Base-by-base conservation (phyloP, 2,888 invertebrate genomes). In the Oxytorus armatus region DNA sequence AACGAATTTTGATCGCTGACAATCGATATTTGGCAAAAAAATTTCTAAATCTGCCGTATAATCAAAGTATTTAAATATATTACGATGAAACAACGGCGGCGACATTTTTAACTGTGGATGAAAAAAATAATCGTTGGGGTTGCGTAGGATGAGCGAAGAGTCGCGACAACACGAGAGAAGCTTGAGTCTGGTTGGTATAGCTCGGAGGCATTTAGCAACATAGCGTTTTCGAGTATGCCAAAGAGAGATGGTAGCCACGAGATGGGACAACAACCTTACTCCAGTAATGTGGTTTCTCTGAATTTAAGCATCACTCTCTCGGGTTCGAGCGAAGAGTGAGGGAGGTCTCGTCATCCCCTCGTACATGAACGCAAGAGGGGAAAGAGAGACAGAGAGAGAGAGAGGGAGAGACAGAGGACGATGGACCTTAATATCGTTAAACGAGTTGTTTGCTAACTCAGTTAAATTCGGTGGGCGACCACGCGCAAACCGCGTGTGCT, bases 361-460 rank as follows among this genome's bases (percentile, higher is more conserved):
- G 51, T 42, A 16, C 29, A 49, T 65, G 29, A 8, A 8, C 2
- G 11, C 18, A 11, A 16, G 1, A 16, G 49, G 21, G 36, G 21
- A n/a, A 5, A 51, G 14, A 25, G 25, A 55, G 47, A 18, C 33
- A n/a, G 8, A 59, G 33, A 51, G 49, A 59, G 18, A 51, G 49
- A 77, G 39, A 16, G 55, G 55, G 68, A 49, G 55, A 65, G 47
- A 49, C 53, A 74, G 69, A 70, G 75, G 70, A 74, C 47, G 55
- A 72, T 79, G 81, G 78, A 86, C 87, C 87, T 88, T 91, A 90
- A 92, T 91, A 90, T 89, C 85, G 90, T 91, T 92, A 91, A 92
- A 91, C 89, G 90, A 91, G 91, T 91, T 91, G 90, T 90, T 90
- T 89, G 90, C 87, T 91, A 90, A 91, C 90, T 90, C 85, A 86